These are phyloP conservation scores for Chouioia cunea DNA, from an alignment of 2,888 invertebrate genomes.

Conservation along the genomic window DNA sequence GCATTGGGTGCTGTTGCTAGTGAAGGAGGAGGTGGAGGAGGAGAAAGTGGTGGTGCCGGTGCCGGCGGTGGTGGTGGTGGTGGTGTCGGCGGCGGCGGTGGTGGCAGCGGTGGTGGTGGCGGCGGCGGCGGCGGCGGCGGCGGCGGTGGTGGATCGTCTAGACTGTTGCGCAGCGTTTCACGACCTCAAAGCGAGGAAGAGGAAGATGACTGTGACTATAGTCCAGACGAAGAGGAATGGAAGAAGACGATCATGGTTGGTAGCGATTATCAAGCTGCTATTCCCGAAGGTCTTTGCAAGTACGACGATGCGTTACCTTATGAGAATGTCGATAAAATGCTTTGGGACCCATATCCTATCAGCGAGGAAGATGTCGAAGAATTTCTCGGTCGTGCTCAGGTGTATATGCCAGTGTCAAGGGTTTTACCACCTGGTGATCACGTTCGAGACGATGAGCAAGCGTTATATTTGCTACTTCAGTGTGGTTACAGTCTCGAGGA, in stretches of 20 bases:
- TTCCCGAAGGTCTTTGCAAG: conserved; percentile 91
- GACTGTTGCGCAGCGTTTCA: conserved; percentile 72
- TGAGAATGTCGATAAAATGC: conserved; percentile 93
- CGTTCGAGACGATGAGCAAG: conserved; percentile 89
- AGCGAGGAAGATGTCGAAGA: conserved; percentile 82
- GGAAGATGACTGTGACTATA: conserved; percentile 86
- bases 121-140: conserved; percentile 52
- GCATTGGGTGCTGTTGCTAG: conserved; percentile 37
- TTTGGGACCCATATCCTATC: conserved; percentile 91
- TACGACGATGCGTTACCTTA: conserved; percentile 96
- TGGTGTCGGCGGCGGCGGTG: conserved; percentile 50
- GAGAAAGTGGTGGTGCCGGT: no score
- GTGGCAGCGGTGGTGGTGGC: conserved; percentile 52
- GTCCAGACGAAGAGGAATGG: conserved; percentile 89
- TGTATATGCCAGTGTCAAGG: no score
- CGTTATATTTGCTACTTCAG: conserved; percentile 89
- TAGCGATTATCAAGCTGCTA: conserved; percentile 91
- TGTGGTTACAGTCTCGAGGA: conserved; percentile 97
- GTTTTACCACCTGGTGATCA: conserved; percentile 81
- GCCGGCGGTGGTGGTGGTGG: conserved; percentile 39
- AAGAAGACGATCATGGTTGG: conserved; percentile 97
- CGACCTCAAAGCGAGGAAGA: conserved; percentile 84
- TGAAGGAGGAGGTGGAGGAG: conserved; percentile 52
- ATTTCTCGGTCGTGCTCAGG: conserved; percentile 77
- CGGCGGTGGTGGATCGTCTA: conserved; percentile 63